Evolutionary conservation across 1,140 invertebrate species (phyloP).

Genomic region (Babylonia areolata): DNA sequence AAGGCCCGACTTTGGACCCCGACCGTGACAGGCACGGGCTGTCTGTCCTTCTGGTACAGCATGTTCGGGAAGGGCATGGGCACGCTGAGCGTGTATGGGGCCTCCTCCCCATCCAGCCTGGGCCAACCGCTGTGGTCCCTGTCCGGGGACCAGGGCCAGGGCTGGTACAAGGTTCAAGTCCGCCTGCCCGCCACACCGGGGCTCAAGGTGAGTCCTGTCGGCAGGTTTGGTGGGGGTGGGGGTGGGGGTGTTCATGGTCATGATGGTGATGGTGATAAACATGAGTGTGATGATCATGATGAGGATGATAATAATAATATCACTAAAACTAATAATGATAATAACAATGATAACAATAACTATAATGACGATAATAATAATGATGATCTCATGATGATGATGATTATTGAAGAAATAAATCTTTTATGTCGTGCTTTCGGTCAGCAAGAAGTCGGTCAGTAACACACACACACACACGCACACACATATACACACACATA

Average conservation of each 20-base stretch:
- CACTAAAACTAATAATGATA: too few species aligned
- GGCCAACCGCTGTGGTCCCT: conserved; percentile 55
- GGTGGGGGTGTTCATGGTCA: not conserved
- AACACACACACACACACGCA: too few species aligned
- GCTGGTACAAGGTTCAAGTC: conserved; percentile 48
- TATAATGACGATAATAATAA: too few species aligned
- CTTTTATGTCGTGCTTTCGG: too few species aligned
- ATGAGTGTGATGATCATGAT: too few species aligned
- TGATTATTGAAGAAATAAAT: too few species aligned
- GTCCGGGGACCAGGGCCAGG: conserved; percentile 58
- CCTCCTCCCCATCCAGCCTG: conserved; percentile 29
- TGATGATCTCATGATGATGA: too few species aligned
- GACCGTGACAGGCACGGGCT: conserved; percentile 49
- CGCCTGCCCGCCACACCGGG: not conserved
- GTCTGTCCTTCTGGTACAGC: conserved; percentile 82
- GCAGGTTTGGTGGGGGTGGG: not conserved
- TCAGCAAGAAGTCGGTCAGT: too few species aligned
- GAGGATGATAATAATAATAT: too few species aligned
- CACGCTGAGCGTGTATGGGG: conserved; percentile 54
- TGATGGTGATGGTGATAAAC: too few species aligned
- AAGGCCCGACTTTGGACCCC: conserved; percentile 58
- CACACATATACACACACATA: too few species aligned
- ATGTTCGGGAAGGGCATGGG: conserved; percentile 82
- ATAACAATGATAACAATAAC: too few species aligned
- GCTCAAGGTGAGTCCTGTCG: not conserved